These are phyloP conservation scores for Pycnomerus fuliginosus DNA, from an alignment of 2,888 invertebrate genomes.

Conservation along the genomic window DNA sequence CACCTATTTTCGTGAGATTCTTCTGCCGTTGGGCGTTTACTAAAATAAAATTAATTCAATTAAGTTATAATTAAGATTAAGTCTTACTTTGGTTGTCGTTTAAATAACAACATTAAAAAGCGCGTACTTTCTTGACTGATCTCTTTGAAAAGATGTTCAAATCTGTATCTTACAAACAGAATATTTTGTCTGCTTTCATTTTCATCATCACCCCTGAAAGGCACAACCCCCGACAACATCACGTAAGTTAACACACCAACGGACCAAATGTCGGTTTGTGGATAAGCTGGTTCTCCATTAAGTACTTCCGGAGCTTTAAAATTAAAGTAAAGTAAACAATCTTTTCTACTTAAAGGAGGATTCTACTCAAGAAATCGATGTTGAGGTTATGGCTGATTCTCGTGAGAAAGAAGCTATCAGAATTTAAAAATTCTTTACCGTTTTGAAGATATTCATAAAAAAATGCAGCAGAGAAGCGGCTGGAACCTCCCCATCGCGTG, in stretches of 20 bases:
- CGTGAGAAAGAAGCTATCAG: no score
- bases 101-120: constrained; percentile 94
- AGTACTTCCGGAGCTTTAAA: constrained; percentile 82
- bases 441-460: no score
- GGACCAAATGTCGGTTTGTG: constrained; percentile 95
- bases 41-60: constrained; percentile 49
- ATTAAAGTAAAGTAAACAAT: no score
- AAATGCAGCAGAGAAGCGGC: no score
- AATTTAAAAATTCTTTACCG: no score
- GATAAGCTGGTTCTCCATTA: constrained; percentile 82
- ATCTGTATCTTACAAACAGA: constrained; percentile 86
- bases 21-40: constrained; percentile 90
- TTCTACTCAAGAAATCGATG: no score
- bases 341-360: no score
- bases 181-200: constrained; percentile 90
- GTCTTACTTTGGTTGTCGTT: constrained; percentile 83
- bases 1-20: constrained; percentile 96
- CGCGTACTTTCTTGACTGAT: constrained; percentile 89
- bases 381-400: no score
- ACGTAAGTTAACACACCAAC: constrained; percentile 90
- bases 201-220: constrained; percentile 81
- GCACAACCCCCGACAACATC: constrained; percentile 88
- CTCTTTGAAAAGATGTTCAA: constrained; percentile 92
- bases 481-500: no score
- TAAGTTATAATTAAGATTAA: constrained; percentile 1